Percentiles rank a stretch among this genome's conserved stretches.
These are phyloP conservation scores for Typhlichthys eigenmanni DNA, from an alignment of 2,797 vertebrate genomes.

Conservation along the genomic window DNA sequence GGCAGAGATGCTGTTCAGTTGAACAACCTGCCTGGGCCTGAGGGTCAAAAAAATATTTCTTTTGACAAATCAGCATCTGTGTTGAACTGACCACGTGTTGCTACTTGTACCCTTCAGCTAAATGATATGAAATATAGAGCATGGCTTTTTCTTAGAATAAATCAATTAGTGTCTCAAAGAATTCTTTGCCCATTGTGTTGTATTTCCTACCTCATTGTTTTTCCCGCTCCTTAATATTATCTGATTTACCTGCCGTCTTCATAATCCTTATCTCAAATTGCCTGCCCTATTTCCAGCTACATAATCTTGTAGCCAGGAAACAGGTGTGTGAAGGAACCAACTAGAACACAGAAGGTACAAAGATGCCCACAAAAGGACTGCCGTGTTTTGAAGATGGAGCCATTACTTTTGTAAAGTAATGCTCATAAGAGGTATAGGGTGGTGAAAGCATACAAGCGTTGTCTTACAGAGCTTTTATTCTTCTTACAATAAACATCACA, in stretches of 20 bases:
- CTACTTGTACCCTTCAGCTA: neutral
- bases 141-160: conserved; percentile 11
- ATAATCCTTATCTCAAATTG: conserved; percentile 47
- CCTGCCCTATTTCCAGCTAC: conserved; percentile 36
- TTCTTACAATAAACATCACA: neutral
- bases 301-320: conserved; percentile 25
- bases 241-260: conserved; percentile 19
- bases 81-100: conserved; percentile 11
- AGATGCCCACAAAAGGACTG: neutral
- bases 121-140: neutral
- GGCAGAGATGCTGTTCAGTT: neutral
- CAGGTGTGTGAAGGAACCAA: conserved; percentile 30
- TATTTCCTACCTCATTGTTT: neutral
- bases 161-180: conserved; percentile 7
- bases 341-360: conserved; percentile 1
- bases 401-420: conserved; percentile 39
- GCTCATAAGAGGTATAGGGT: conserved; percentile 12
- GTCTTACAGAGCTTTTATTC: conserved; percentile 3
- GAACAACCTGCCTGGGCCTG: neutral
- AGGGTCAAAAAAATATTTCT: neutral
- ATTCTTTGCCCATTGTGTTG: conserved; percentile 2
- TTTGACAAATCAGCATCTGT: conserved; percentile 15
- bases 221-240: conserved; percentile 14
- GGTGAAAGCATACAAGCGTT: neutral
- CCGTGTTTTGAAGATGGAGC: conserved; percentile 28